Evolutionary conservation across 2,113 vertebrate species (phyloP).

Genomic region (Zosterops lateralis): DNA sequence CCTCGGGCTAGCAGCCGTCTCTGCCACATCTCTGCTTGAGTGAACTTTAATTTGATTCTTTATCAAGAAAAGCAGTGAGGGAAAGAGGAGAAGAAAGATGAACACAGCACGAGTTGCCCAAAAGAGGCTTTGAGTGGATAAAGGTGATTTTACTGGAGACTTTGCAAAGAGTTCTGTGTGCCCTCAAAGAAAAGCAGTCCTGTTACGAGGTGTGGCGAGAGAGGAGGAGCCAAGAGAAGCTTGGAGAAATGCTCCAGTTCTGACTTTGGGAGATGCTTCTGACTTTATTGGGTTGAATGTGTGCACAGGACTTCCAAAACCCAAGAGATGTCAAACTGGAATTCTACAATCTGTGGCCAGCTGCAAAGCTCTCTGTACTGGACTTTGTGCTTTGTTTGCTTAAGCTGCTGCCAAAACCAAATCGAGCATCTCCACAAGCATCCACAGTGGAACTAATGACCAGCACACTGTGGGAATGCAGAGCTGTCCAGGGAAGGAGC

Average conservation of each 20-base stretch:
- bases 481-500: neutral
- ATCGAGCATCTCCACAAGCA: fast-evolving
- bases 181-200: neutral
- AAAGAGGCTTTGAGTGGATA: neutral
- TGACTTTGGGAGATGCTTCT: neutral
- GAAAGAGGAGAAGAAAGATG: neutral
- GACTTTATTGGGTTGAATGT: neutral
- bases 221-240: neutral
- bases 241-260: neutral
- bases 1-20: constrained; percentile 45
- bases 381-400: neutral
- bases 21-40: constrained; percentile 6
- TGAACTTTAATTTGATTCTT: constrained; percentile 61
- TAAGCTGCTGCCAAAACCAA: neutral
- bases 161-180: neutral
- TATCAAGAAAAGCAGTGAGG: constrained; percentile 36
- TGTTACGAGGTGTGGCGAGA: neutral
- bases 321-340: neutral
- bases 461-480: neutral
- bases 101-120: neutral
- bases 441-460: neutral
- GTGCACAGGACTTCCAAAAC: neutral
- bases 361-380: neutral
- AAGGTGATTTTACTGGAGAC: neutral
- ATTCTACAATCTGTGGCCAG: neutral